Evolutionary conservation across 1,140 invertebrate species (phyloP).

Genomic region (Apis mellifera): DNA sequence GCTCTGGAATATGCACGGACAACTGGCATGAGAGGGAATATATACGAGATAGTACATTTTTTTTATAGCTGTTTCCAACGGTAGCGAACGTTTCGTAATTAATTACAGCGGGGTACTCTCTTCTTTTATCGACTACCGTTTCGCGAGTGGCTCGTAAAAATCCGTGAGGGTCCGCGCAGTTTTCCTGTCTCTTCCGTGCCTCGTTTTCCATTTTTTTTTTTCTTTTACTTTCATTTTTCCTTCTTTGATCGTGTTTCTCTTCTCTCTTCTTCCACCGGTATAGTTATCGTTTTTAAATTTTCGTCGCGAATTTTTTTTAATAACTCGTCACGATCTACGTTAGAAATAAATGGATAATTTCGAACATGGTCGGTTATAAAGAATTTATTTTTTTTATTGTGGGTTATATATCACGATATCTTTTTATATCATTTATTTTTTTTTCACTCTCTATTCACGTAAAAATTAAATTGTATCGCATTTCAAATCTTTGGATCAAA

Average conservation of each 20-base stretch:
- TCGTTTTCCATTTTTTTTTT: neutral
- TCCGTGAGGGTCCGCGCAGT: slow-evolving; percentile 58
- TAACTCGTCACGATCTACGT: neutral
- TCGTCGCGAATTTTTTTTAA: neutral
- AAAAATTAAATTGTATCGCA: neutral
- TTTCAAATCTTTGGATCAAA: neutral
- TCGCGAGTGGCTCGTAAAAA: slow-evolving; percentile 72
- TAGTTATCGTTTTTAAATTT: slow-evolving; percentile 2
- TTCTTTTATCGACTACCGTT: slow-evolving; percentile 75
- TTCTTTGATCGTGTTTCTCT: neutral
- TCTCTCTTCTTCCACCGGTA: neutral
- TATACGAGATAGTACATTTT: slow-evolving; percentile 4
- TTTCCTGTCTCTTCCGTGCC: slow-evolving; percentile 46
- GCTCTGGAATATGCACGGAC: neutral
- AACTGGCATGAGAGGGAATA: neutral
- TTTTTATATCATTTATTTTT: neutral
- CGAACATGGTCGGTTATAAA: neutral
- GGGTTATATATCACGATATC: too few relatives aligned
- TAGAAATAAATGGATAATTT: slow-evolving; percentile 14
- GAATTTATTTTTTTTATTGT: neutral
- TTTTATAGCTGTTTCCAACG: slow-evolving; percentile 60
- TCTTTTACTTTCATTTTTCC: neutral
- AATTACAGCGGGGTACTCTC: slow-evolving; percentile 67
- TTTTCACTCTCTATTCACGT: neutral
- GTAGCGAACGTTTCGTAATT: slow-evolving; percentile 73